phyloP scores from a whole-genome alignment of 2,113 vertebrate genomes.

The Solea senegalensis region DNA sequence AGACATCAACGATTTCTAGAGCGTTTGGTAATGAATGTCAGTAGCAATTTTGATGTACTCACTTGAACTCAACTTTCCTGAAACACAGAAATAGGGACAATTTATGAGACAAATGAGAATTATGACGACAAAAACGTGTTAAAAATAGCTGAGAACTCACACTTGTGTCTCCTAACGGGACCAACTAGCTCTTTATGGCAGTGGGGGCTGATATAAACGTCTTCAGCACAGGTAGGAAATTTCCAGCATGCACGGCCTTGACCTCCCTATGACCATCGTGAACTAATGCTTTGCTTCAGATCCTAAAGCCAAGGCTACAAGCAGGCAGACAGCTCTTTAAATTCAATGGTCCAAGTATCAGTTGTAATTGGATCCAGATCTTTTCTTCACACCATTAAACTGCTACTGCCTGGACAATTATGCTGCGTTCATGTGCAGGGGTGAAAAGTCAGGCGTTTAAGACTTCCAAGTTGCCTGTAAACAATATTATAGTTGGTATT shows the following conservation, averaged over 20 bases:
- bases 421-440: background rate
- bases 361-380: slow-evolving; percentile 19
- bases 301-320: background rate
- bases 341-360: slow-evolving; percentile 1
- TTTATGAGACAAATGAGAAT: background rate
- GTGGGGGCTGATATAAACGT: background rate
- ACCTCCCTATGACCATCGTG: background rate
- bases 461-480: slow-evolving; percentile 1
- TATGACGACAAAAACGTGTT: background rate
- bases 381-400: slow-evolving; percentile 18
- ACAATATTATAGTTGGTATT: background rate
- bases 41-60: slow-evolving; percentile 1
- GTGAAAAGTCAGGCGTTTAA: background rate
- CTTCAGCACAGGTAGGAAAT: background rate
- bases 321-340: background rate
- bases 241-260: background rate
- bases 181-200: background rate
- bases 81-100: background rate
- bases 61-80: slow-evolving; percentile 5
- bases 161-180: background rate
- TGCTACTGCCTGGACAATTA: background rate
- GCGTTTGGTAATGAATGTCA: slow-evolving; percentile 4
- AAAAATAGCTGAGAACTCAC: background rate
- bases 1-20: slow-evolving; percentile 1
- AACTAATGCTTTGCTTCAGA: background rate